Conservation (phyloP, 2,797 vertebrate species). For the Centroberyx gerrardi region DNA sequence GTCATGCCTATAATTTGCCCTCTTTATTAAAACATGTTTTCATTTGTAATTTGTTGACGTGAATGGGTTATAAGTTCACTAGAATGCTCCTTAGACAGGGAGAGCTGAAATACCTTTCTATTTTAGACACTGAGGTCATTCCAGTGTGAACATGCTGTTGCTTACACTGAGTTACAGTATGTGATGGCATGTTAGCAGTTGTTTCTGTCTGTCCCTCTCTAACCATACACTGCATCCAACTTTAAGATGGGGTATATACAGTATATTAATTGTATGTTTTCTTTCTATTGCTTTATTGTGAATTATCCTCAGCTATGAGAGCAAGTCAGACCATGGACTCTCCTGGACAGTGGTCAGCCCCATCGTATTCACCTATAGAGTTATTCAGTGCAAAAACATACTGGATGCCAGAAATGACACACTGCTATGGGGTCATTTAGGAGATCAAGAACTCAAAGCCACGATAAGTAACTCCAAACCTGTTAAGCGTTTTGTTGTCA, state of each 20-base stretch:
- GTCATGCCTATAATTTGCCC: not conserved
- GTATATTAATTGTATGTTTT: not conserved
- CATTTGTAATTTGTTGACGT: not conserved
- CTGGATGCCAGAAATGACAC: conserved; percentile 81
- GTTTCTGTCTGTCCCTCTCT: not conserved
- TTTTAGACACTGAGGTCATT: conserved; percentile 45
- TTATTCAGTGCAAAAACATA: conserved; percentile 81
- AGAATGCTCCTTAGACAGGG: not conserved
- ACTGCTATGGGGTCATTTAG: conserved; percentile 83
- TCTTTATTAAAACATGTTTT: conserved; percentile 6
- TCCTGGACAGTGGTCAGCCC: conserved; percentile 86
- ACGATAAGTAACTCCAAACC: conserved; percentile 37
- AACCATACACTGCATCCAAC: not conserved
- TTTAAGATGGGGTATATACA: not conserved
- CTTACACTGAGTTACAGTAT: not conserved
- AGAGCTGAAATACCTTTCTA: conserved; percentile 58
- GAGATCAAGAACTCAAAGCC: conserved; percentile 60
- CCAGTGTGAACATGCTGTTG: not conserved
- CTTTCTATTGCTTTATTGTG: not conserved
- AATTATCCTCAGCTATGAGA: conserved; percentile 75
- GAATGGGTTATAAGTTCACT: not conserved
- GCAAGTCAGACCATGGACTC: conserved; percentile 66
- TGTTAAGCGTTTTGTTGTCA: conserved; percentile 83
- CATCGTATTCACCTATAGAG: conserved; percentile 84
- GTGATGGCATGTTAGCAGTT: not conserved